Conservation (phyloP, 1,140 invertebrate species). For the Drosophila nannoptera region DNA sequence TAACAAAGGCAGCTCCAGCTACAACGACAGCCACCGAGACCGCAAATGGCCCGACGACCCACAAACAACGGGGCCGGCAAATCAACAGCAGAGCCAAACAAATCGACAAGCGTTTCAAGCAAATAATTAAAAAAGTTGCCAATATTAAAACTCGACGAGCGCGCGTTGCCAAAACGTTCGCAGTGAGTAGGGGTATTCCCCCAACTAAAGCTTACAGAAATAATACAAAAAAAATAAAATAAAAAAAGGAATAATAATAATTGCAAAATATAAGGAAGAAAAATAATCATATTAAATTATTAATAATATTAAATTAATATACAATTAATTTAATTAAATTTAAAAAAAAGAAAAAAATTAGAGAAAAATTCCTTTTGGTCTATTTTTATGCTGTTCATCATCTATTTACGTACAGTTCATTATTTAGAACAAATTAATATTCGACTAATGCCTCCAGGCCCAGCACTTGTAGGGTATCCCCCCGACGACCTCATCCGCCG, state of each 20-base stretch:
- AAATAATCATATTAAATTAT: background rate
- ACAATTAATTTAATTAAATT: background rate
- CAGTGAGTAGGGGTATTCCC: background rate
- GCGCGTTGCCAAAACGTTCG: conserved; percentile 31
- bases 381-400: too few relatives aligned
- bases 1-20: conserved; percentile 36
- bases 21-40: conserved; percentile 23
- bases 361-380: too few relatives aligned
- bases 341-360: background rate
- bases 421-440: background rate
- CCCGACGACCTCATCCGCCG: background rate
- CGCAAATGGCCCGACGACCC: conserved; percentile 8
- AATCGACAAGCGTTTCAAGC: conserved; percentile 69
- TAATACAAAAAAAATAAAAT: background rate
- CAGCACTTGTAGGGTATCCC: conserved; percentile 7
- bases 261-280: too few relatives aligned
- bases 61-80: conserved; percentile 42
- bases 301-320: background rate
- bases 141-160: conserved; percentile 67
- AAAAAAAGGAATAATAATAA: background rate
- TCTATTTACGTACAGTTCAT: too few relatives aligned
- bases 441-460: background rate
- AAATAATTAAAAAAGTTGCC: conserved; percentile 78
- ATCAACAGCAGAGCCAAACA: conserved; percentile 63
- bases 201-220: too few relatives aligned